A percentile compares a stretch with the other conserved stretches of the same genome.
These are phyloP conservation scores for Hypsibius dujardini DNA, from an alignment of 1,140 invertebrate species.

Conservation along the genomic window DNA sequence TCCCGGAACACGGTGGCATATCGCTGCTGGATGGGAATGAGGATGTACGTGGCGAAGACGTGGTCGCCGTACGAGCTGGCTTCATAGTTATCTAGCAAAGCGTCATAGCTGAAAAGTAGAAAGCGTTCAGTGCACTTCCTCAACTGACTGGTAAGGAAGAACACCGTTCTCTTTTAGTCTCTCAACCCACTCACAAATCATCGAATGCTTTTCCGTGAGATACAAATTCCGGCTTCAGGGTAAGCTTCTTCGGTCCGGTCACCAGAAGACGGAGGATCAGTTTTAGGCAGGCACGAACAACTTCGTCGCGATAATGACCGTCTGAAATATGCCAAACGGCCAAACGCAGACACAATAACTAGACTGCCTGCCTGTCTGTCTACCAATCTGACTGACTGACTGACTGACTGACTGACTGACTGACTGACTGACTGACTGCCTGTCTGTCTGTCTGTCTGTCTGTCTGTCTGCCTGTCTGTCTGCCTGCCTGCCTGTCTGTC, in stretches of 20 bases:
- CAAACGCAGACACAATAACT: neutral
- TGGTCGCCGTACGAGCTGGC: conserved; percentile 13
- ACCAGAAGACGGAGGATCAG: neutral
- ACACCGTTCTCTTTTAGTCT: neutral
- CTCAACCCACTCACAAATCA: neutral
- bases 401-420: neutral
- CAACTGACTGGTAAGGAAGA: neutral
- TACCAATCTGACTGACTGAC: no score
- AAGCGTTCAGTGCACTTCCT: neutral
- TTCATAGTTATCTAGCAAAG: neutral
- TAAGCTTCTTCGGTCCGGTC: neutral
- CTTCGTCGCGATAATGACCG: neutral
- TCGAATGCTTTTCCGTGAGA: neutral
- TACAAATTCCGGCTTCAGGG: neutral
- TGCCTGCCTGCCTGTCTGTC: no score
- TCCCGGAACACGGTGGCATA: neutral
- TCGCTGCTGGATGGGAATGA: neutral
- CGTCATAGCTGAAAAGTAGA: neutral
- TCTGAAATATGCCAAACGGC: neutral
- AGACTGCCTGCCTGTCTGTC: neutral
- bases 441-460: no score
- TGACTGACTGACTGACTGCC: neutral
- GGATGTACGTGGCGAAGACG: neutral
- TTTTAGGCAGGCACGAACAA: neutral
- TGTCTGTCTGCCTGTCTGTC: no score